Evolutionary conservation across 2,888 invertebrate species (phyloP), one percentile per base, ranked within the genome.

Genomic region (Tuberolachnus salignus): DNA sequence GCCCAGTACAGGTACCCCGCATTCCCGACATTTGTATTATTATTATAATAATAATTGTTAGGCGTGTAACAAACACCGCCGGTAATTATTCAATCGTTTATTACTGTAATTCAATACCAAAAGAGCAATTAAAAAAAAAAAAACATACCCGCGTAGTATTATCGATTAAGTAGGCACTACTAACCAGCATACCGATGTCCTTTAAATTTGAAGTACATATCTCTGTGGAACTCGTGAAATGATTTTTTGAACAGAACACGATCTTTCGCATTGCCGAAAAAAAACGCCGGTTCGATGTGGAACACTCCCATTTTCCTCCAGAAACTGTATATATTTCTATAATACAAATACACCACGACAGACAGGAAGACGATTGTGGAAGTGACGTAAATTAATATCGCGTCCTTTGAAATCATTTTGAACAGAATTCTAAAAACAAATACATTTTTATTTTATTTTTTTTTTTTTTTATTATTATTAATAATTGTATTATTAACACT

Each of bases 231-330:
- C 80, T 87, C 86, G 83, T 87, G 87, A 82, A 87, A 87, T 16
- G 88, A 88, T 83, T 84, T 85, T 81, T 85, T 86, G 16, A 86
- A 86, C 44, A 84, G 82, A 70, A 88, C 81, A 81, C 88, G 84
- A 2, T 86, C 85, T 42, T 87, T 87, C 42, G 88, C 83, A 83
- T 88, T 88, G 1, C 88, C 88, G 64, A 88, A 84, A n/a, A 88
- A 84, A 82, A 88, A 85, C 34, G 84, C 84, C 4, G 88, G 88
- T 83, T 88, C 86, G 83, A 84, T 85, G 83, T 83, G 87, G 10
- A 86, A 85, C 34, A 88, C 84, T 11, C 86, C 87, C 83, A 85
- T 87, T 80, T 87, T 86, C 83, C 86, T 85, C 83, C 88, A 88
- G 83, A 85, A 85, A 82, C 86, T 85, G 82, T 87, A 87, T 13